Conservation (phyloP, 35 echinoderm and acorn worm genomes). For the Anneissia japonica region DNA sequence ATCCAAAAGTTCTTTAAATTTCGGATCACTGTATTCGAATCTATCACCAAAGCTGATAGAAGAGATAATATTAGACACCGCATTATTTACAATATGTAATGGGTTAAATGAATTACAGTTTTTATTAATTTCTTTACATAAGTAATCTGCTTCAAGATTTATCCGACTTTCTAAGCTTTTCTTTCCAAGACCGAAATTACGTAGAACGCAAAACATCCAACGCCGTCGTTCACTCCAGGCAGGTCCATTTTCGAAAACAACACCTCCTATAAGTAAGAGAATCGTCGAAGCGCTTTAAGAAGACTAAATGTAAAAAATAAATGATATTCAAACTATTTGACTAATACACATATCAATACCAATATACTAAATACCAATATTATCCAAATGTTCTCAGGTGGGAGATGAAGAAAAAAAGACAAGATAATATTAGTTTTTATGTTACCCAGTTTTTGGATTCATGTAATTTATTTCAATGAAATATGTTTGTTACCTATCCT, state of each 20-base stretch:
- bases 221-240: background rate
- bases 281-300: too few relatives aligned
- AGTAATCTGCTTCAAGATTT: conserved; percentile 31
- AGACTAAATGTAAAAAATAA: too few relatives aligned
- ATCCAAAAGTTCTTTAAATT: conserved; percentile 39
- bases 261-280: background rate
- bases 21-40: conserved; percentile 43
- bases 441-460: too few relatives aligned
- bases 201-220: background rate
- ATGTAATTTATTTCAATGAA: too few relatives aligned
- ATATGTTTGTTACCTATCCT: too few relatives aligned
- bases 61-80: conserved; percentile 56
- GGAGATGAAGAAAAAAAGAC: too few relatives aligned
- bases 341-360: too few relatives aligned
- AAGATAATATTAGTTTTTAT: too few relatives aligned
- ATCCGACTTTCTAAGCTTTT: background rate
- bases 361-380: too few relatives aligned
- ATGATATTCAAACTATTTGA: too few relatives aligned
- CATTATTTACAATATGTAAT: conserved; percentile 8
- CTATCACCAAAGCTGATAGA: conserved; percentile 40
- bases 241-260: background rate
- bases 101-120: background rate
- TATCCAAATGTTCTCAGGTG: too few relatives aligned
- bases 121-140: background rate
- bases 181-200: background rate